These are phyloP conservation scores for Paelopatides confundens DNA, from an alignment of 53 echinoderm and acorn worm species.

Conservation along the genomic window DNA sequence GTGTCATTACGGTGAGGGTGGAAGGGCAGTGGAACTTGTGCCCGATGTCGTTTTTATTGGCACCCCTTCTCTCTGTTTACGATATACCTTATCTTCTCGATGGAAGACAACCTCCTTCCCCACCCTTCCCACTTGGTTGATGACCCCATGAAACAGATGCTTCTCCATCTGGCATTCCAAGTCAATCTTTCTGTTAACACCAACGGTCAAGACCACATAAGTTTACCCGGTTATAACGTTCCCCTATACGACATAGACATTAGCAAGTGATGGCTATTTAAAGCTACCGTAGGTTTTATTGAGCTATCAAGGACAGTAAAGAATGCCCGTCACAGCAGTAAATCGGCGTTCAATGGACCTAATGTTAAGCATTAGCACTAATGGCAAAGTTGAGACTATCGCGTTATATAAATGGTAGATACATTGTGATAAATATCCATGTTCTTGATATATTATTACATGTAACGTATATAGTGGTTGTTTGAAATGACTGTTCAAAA, in stretches of 20 bases:
- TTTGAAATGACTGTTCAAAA: background rate
- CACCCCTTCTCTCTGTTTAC: no score
- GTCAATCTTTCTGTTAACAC: no score
- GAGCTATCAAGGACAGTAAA: background rate
- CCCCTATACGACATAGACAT: background rate
- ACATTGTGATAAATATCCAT: background rate
- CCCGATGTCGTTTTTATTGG: no score
- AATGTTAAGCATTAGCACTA: background rate
- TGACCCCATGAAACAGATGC: no score
- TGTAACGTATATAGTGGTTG: background rate
- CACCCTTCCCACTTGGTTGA: no score
- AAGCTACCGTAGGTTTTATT: background rate
- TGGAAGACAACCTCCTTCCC: no score
- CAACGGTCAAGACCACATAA: no score
- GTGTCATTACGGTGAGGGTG: no score
- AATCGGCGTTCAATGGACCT: background rate
- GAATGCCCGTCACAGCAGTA: background rate
- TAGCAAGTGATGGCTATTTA: background rate
- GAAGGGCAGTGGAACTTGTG: no score
- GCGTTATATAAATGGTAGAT: background rate
- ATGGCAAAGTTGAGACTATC: background rate
- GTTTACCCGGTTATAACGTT: background rate
- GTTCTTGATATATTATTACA: background rate
- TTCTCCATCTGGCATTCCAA: no score
- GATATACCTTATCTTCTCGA: no score